Evolutionary conservation across 2,888 invertebrate genomes (phyloP).

Genomic region (Parnassius smintheus): DNA sequence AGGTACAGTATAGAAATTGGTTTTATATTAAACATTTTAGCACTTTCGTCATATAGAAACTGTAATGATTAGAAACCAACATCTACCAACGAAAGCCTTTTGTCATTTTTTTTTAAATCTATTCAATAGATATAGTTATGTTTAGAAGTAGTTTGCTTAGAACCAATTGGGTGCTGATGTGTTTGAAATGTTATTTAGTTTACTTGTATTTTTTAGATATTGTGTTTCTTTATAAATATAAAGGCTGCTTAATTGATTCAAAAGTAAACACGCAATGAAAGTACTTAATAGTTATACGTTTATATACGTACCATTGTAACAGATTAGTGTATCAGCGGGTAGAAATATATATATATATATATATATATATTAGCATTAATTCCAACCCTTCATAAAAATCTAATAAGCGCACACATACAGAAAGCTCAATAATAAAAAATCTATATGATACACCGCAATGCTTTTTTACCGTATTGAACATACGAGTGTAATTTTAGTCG

Average conservation of each 20-base stretch:
- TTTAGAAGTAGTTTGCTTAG: constrained; percentile 62
- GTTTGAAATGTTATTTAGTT: constrained; percentile 32
- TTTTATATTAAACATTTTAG: constrained; percentile 31
- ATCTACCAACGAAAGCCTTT: neutral
- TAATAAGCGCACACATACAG: neutral
- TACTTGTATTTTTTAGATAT: constrained; percentile 30
- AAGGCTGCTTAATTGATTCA: constrained; percentile 2
- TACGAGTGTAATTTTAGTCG: too few species aligned
- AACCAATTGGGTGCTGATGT: constrained; percentile 61
- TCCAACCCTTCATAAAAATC: neutral
- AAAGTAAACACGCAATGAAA: neutral
- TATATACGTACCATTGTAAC: neutral
- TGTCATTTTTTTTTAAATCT: constrained; percentile 20
- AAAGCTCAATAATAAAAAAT: too few species aligned
- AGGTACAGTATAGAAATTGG: constrained; percentile 39
- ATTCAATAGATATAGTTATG: constrained; percentile 23
- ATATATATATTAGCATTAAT: neutral
- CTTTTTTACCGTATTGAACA: too few species aligned
- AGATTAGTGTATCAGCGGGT: neutral
- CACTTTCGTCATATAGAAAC: constrained; percentile 34
- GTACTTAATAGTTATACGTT: neutral
- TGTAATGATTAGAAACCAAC: constrained; percentile 30
- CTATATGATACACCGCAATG: too few species aligned
- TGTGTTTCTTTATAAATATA: constrained; percentile 24
- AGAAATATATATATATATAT: neutral